phyloP scores from a whole-genome alignment of 2,797 vertebrate species.

The Chelmon rostratus region DNA sequence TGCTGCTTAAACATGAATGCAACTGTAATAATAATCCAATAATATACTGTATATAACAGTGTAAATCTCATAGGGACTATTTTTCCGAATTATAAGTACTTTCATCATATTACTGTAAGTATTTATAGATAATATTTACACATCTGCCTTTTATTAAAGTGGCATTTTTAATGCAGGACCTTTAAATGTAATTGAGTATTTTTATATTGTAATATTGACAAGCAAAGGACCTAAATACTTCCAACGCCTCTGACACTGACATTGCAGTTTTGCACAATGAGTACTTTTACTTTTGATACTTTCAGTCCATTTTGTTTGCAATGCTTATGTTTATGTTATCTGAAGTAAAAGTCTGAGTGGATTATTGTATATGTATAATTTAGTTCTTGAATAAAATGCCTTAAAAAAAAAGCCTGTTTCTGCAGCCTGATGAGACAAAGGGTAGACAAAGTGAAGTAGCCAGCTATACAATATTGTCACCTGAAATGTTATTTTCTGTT shows the following conservation, averaged over 20 bases:
- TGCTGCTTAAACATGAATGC: too few relatives aligned
- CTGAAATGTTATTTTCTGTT: neutral
- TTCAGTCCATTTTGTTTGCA: neutral
- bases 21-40: too few relatives aligned
- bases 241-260: neutral
- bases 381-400: neutral
- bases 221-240: neutral
- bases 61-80: too few relatives aligned
- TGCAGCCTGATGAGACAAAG: neutral
- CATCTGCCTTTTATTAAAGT: too few relatives aligned
- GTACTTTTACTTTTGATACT: neutral
- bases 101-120: too few relatives aligned
- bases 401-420: neutral
- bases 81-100: too few relatives aligned
- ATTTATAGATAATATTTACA: too few relatives aligned
- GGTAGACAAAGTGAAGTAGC: neutral
- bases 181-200: neutral
- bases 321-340: neutral
- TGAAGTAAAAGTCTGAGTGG: neutral
- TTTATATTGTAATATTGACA: neutral
- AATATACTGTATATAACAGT: too few relatives aligned
- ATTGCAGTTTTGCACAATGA: neutral
- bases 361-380: too few relatives aligned
- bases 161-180: too few relatives aligned
- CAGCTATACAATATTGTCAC: neutral